phyloP scores from a whole-genome alignment of 2,888 invertebrate genomes.

The Aphidoletes aphidimyza region DNA sequence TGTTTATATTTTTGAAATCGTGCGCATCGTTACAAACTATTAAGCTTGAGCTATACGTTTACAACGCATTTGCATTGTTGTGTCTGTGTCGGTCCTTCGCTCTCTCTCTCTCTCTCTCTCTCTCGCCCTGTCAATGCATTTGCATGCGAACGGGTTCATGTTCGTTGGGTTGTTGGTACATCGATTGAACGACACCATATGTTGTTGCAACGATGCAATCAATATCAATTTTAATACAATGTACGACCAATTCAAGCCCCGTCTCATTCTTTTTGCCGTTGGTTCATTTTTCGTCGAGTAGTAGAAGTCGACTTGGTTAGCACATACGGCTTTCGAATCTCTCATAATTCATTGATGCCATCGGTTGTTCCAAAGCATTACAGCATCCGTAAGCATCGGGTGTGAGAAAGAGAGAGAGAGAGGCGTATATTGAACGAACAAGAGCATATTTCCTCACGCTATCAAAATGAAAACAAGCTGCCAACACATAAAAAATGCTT shows the following conservation, averaged over 20 bases:
- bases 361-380: conserved; percentile 8
- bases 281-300: neutral
- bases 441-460: neutral
- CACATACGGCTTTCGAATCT: conserved; percentile 1
- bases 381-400: conserved; percentile 26
- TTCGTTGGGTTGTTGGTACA: conserved; percentile 44
- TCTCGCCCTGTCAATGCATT: too few relatives aligned
- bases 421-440: neutral
- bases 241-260: conserved; percentile 18
- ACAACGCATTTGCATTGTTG: neutral
- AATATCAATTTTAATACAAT: conserved; percentile 49
- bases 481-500: conserved; percentile 51
- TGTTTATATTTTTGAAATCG: conserved; percentile 43
- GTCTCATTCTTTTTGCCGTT: neutral
- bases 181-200: conserved; percentile 41
- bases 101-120: too few relatives aligned
- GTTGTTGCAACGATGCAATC: conserved; percentile 45
- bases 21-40: conserved; percentile 20
- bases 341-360: conserved; percentile 49
- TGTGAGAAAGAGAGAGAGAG: too few relatives aligned
- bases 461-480: conserved; percentile 44
- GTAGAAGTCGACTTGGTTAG: neutral
- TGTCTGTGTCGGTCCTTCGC: too few relatives aligned
- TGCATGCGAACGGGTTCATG: neutral
- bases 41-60: neutral